Evolutionary conservation across 2,113 vertebrate genomes (phyloP).

Genomic region (Castor canadensis): DNA sequence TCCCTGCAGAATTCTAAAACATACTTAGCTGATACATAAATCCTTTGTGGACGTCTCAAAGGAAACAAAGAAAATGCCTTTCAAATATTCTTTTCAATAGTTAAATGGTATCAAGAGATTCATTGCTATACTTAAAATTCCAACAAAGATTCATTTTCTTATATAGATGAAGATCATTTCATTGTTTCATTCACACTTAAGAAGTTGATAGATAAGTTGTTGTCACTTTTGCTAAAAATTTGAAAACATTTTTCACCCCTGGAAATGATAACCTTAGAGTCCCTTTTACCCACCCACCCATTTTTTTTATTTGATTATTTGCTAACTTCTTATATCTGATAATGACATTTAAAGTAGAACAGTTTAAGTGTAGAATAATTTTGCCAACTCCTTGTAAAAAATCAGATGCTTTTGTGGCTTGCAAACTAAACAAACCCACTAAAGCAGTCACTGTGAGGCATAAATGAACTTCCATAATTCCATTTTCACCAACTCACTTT

Average conservation of each 20-base stretch:
- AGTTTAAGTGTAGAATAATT: not conserved
- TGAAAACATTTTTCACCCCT: not conserved
- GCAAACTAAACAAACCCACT: not conserved
- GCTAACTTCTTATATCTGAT: not conserved
- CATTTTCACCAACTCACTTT: not conserved
- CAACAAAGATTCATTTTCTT: not conserved
- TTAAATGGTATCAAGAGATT: not conserved
- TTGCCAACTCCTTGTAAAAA: not conserved
- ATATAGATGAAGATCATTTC: not conserved
- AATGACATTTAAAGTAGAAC: not conserved
- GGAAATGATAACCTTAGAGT: not conserved
- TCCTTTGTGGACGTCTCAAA: not conserved
- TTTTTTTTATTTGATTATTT: no score
- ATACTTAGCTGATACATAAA: not conserved
- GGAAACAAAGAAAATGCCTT: not conserved
- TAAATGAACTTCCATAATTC: not conserved
- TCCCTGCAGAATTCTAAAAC: not conserved
- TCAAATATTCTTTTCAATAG: not conserved
- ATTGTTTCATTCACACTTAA: not conserved
- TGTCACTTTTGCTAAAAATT: not conserved
- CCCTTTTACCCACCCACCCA: no score
- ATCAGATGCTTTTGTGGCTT: not conserved
- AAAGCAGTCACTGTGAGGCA: not conserved
- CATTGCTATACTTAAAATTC: not conserved
- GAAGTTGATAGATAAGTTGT: not conserved